Percentiles rank a stretch among this genome's conserved stretches.
phyloP scores from a whole-genome alignment of 2,113 vertebrate genomes.

The Syngnathus floridae region DNA sequence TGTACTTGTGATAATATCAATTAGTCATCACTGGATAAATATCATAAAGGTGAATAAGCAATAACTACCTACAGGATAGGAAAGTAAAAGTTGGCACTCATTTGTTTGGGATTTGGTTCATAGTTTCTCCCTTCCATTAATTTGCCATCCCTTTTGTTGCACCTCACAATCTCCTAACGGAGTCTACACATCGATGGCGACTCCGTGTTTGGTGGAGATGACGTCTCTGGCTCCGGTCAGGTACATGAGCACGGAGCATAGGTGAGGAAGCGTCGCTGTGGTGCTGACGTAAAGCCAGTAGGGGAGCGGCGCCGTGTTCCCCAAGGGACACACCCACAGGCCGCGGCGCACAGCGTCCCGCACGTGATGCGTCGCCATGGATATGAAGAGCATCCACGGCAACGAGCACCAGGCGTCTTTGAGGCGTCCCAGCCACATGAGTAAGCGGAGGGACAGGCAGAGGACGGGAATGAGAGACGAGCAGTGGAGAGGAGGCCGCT shows the following conservation, averaged over 20 bases:
- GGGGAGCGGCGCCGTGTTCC: conserved; percentile 85
- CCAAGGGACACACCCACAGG: conserved; percentile 90
- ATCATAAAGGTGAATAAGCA: background rate
- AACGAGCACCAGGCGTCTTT: conserved; percentile 92
- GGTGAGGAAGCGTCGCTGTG: conserved; percentile 86
- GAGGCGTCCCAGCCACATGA: conserved; percentile 82
- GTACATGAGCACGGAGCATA: conserved; percentile 91
- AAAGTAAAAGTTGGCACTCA: background rate
- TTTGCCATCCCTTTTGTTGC: background rate
- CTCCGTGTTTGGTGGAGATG: conserved; percentile 86
- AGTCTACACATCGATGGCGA: conserved; percentile 81
- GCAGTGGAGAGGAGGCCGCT: conserved; percentile 87
- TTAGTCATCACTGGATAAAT: background rate
- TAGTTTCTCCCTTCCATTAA: background rate
- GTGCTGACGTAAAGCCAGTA: conserved; percentile 90
- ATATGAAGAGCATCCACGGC: conserved; percentile 93
- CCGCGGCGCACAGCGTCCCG: conserved; percentile 87
- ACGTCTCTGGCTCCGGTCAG: conserved; percentile 87
- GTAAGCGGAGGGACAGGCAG: conserved; percentile 79
- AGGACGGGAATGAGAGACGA: conserved; percentile 83
- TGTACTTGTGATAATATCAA: background rate
- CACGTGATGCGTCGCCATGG: conserved; percentile 90
- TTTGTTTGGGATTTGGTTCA: background rate
- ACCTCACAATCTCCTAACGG: background rate
- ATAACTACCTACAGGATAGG: background rate